phyloP scores from a whole-genome alignment of 2,113 vertebrate species.

The Mastomys coucha region DNA sequence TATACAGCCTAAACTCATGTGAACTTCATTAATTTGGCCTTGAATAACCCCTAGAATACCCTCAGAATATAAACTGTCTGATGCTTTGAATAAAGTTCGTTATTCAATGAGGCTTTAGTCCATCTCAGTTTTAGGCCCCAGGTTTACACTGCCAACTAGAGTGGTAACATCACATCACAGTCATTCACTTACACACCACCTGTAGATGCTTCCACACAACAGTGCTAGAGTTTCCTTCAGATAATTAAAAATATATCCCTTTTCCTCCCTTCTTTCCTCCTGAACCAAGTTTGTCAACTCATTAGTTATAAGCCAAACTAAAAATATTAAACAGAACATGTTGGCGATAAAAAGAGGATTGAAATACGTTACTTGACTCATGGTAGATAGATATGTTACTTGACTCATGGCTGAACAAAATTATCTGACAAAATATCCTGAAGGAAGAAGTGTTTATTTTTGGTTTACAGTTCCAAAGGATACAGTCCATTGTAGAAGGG shows the following conservation, averaged over 20 bases:
- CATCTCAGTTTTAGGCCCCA: not conserved
- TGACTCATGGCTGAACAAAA: not conserved
- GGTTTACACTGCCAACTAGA: not conserved
- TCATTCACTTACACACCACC: not conserved
- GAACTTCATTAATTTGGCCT: not conserved
- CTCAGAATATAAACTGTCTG: not conserved
- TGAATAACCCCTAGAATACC: not conserved
- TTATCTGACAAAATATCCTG: not conserved
- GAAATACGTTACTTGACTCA: not conserved
- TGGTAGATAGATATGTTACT: not conserved
- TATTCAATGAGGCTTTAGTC: not conserved
- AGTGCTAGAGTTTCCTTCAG: not conserved
- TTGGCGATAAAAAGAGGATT: not conserved
- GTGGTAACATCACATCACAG: not conserved
- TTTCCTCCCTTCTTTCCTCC: not conserved
- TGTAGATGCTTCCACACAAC: not conserved
- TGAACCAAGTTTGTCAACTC: not conserved
- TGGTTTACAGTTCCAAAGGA: not conserved
- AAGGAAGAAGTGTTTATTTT: not conserved
- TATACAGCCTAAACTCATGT: not conserved
- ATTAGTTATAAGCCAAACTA: not conserved
- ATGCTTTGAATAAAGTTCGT: not conserved
- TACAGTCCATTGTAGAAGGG: not conserved
- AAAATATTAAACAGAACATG: not conserved
- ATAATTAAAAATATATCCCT: not conserved